phyloP scores from a whole-genome alignment of 2,113 vertebrate species.

The Thamnophis sirtalis region DNA sequence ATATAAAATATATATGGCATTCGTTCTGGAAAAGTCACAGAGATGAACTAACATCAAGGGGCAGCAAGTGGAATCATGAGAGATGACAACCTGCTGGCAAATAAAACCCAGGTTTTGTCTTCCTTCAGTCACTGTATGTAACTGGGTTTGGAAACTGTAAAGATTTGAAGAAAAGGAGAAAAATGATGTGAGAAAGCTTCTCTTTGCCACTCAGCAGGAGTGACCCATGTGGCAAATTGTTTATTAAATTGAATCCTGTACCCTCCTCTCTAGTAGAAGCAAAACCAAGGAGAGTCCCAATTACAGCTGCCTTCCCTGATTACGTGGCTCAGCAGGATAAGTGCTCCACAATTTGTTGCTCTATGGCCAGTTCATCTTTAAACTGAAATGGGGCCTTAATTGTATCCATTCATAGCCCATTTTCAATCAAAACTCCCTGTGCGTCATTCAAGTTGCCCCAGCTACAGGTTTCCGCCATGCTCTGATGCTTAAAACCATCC shows the following conservation, averaged over 20 bases:
- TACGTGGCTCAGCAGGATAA: slow-evolving; percentile 72
- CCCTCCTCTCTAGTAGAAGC: slow-evolving; percentile 54
- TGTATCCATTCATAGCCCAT: slow-evolving; percentile 70
- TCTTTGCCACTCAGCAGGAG: slow-evolving; percentile 59
- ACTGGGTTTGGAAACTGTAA: slow-evolving; percentile 40
- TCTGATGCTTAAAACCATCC: slow-evolving; percentile 51
- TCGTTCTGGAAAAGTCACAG: neutral
- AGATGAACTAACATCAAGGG: neutral
- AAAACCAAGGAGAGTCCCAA: slow-evolving; percentile 65
- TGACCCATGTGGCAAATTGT: slow-evolving; percentile 56
- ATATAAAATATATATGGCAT: neutral
- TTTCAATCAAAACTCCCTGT: slow-evolving; percentile 65
- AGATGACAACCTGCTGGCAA: neutral
- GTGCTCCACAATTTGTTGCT: slow-evolving; percentile 67
- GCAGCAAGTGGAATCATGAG: neutral
- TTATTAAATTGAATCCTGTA: slow-evolving; percentile 60
- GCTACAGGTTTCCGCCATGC: slow-evolving; percentile 52
- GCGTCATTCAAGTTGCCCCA: slow-evolving; percentile 40
- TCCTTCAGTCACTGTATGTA: slow-evolving; percentile 17
- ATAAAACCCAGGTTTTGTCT: slow-evolving; percentile 14
- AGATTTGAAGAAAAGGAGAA: slow-evolving; percentile 12
- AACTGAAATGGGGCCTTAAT: slow-evolving; percentile 75
- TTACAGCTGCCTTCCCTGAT: slow-evolving; percentile 68
- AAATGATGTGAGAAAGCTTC: slow-evolving; percentile 11
- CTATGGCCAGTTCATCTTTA: slow-evolving; percentile 70